These are phyloP conservation scores for Crocuta crocuta DNA, from an alignment of 2,113 vertebrate genomes.

Conservation along the genomic window DNA sequence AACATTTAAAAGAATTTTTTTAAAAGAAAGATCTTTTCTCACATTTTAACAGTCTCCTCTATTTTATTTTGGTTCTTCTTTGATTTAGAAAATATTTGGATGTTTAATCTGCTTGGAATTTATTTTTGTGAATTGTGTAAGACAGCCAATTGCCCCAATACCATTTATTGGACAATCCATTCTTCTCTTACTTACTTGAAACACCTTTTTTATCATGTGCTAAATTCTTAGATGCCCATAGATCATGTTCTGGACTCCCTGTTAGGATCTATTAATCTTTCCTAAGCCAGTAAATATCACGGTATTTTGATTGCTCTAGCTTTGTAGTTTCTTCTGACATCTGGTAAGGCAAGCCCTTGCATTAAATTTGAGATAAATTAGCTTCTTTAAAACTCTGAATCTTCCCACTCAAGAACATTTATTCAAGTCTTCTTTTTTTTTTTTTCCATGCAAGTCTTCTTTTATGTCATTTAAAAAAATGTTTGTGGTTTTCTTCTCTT, in stretches of 20 bases:
- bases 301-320: neutral
- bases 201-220: neutral
- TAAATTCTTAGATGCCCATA: neutral
- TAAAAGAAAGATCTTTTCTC: neutral
- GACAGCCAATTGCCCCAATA: neutral
- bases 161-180: neutral
- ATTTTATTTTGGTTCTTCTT: constrained; percentile 1
- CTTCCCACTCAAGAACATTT: neutral
- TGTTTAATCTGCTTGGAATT: neutral
- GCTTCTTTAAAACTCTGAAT: neutral
- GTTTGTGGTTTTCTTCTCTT: neutral
- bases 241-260: neutral
- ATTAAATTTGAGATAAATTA: constrained; percentile 28
- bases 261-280: neutral
- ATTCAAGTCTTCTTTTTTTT: neutral
- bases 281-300: neutral
- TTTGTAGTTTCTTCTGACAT: constrained; percentile 13
- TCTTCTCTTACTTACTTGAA: neutral
- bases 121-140: constrained; percentile 25
- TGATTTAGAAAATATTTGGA: constrained; percentile 50
- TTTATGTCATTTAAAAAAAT: neutral
- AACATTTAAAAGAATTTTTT: neutral
- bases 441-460: neutral
- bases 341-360: neutral
- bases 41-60: neutral